phyloP scores from a whole-genome alignment of 2,113 vertebrate species.

The Centrocercus urophasianus region DNA sequence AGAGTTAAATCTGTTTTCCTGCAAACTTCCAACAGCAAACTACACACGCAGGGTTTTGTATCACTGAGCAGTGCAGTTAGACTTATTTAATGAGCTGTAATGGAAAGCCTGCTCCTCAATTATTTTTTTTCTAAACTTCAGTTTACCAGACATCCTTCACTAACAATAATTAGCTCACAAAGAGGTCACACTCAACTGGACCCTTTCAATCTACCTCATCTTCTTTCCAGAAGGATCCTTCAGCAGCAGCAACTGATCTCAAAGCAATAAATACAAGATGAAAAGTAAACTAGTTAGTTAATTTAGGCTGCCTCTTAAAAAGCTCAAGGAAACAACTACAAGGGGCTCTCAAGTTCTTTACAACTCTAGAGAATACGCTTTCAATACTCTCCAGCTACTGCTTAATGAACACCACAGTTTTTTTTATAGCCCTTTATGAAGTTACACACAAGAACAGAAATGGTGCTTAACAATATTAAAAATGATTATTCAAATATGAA shows the following conservation, averaged over 20 bases:
- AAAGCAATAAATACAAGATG: constrained; percentile 20
- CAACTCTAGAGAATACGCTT: neutral
- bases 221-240: constrained; percentile 1
- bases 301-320: constrained; percentile 20
- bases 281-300: constrained; percentile 36
- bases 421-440: neutral
- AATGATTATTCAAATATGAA: neutral
- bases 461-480: neutral
- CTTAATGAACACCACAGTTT: neutral
- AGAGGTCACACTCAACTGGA: neutral
- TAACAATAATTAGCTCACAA: constrained; percentile 49
- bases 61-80: neutral
- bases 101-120: constrained; percentile 29
- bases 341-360: neutral
- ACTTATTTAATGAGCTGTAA: constrained; percentile 51
- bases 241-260: neutral
- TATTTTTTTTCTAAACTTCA: neutral
- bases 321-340: constrained; percentile 23
- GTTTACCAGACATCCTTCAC: constrained; percentile 35
- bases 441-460: neutral
- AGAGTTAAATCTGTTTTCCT: constrained; percentile 44
- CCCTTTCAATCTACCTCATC: neutral
- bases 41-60: neutral
- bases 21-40: neutral
- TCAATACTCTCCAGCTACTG: constrained; percentile 10